These are phyloP conservation scores for Halocynthia aurantium DNA, from an alignment of 23 tunicate genomes.

Conservation along the genomic window DNA sequence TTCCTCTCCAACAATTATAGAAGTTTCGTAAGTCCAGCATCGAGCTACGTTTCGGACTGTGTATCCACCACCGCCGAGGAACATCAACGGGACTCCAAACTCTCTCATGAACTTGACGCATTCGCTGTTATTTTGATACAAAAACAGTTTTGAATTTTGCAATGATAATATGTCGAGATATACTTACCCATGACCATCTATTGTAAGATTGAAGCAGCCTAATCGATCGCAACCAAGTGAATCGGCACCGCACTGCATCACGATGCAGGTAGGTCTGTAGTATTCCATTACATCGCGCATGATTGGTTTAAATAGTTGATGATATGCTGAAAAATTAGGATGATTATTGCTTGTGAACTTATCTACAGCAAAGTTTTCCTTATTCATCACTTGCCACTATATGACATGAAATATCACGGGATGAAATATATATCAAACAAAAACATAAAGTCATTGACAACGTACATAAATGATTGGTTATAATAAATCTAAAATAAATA, in stretches of 20 bases:
- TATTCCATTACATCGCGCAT: conserved; percentile 90
- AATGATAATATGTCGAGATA: background rate
- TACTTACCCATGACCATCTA: conserved; percentile 87
- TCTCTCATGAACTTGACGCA: conserved; percentile 93
- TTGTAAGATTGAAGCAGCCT: conserved; percentile 95
- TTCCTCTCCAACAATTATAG: conserved; percentile 86
- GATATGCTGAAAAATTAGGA: conserved; percentile 40
- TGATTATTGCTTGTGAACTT: background rate
- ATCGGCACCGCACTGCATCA: conserved; percentile 99
- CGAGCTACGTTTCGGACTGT: conserved; percentile 97
- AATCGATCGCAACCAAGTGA: conserved; percentile 97
- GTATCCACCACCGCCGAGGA: conserved; percentile 99
- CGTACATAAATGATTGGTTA: background rate
- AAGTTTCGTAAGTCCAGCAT: conserved; percentile 99
- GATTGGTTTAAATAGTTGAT: conserved; percentile 80
- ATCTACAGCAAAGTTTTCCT: background rate
- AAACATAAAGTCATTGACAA: background rate
- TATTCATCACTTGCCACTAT: background rate
- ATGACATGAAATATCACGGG: background rate
- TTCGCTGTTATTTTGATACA: conserved; percentile 21
- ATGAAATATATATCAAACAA: no score
- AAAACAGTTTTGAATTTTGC: no score
- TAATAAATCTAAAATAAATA: background rate
- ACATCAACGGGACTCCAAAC: conserved; percentile 93
- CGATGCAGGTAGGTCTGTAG: conserved; percentile 92